Evolutionary conservation across 2,888 invertebrate genomes (phyloP).

Genomic region (Spisula subtruncata): DNA sequence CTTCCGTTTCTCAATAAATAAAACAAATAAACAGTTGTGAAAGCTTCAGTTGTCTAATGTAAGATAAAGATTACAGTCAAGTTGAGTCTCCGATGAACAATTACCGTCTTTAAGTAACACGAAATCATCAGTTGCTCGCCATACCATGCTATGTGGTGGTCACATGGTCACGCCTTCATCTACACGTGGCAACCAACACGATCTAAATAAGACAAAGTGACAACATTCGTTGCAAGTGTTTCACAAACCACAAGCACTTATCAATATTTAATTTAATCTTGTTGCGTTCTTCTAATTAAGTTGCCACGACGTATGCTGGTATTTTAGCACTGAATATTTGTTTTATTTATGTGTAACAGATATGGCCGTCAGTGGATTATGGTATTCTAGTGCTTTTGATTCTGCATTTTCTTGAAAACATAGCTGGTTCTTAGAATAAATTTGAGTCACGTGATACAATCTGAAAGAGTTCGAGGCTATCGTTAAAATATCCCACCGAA

Average conservation of each 20-base stretch:
- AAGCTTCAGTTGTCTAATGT: too few relatives aligned
- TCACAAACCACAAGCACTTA: neutral
- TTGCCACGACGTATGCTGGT: slow-evolving; percentile 10
- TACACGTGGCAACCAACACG: neutral
- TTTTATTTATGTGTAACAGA: neutral
- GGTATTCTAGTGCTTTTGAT: neutral
- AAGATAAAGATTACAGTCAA: neutral
- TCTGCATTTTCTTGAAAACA: neutral
- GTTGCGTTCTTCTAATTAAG: slow-evolving; percentile 17
- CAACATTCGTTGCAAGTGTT: slow-evolving; percentile 10
- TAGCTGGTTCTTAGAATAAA: neutral
- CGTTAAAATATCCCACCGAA: too few relatives aligned
- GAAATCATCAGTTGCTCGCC: neutral
- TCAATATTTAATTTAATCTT: slow-evolving; percentile 16
- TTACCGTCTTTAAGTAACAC: neutral
- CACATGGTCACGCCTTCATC: neutral
- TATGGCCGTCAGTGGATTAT: neutral
- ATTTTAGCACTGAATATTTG: neutral
- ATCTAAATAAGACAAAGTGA: neutral
- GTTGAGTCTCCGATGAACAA: neutral
- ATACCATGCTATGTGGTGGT: neutral
- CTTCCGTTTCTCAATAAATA: too few relatives aligned
- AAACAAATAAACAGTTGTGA: too few relatives aligned
- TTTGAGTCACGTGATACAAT: too few relatives aligned
- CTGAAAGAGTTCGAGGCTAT: too few relatives aligned